phyloP scores from a whole-genome alignment of 23 tunicate genomes.

The Ciona savignyi region DNA sequence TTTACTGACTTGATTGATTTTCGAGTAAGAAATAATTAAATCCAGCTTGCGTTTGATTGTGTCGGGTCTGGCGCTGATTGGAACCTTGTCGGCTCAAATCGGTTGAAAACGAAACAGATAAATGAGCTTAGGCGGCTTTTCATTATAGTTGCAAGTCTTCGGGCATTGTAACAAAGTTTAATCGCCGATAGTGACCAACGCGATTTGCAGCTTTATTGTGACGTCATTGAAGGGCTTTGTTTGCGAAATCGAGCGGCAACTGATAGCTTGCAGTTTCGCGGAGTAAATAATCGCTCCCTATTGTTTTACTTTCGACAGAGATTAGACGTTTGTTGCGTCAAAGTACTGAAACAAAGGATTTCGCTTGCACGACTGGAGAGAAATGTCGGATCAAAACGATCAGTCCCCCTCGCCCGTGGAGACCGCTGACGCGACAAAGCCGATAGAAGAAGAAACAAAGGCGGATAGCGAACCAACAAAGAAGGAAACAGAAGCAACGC shows the following conservation, averaged over 20 bases:
- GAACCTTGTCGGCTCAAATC: not conserved
- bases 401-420: not conserved
- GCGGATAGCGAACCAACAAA: not conserved
- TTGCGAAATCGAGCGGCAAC: not conserved
- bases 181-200: not conserved
- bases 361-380: not conserved
- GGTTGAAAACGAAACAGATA: not conserved
- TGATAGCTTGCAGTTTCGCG: not conserved
- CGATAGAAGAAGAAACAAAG: not conserved
- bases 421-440: not conserved
- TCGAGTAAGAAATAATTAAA: not conserved
- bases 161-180: not conserved
- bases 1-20: not conserved
- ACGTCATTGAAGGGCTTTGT: not conserved
- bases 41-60: not conserved
- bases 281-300: not conserved
- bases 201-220: not conserved
- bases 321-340: not conserved
- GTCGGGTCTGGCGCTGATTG: too few relatives aligned
- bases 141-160: not conserved
- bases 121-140: not conserved
- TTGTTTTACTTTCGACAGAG: conserved; percentile 1
- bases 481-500: not conserved
- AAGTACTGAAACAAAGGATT: not conserved
- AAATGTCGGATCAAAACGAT: not conserved